A percentile compares a stretch with the other conserved stretches of the same genome.
phyloP scores from a whole-genome alignment of 1,140 invertebrate species.

The Bombus terrestris region DNA sequence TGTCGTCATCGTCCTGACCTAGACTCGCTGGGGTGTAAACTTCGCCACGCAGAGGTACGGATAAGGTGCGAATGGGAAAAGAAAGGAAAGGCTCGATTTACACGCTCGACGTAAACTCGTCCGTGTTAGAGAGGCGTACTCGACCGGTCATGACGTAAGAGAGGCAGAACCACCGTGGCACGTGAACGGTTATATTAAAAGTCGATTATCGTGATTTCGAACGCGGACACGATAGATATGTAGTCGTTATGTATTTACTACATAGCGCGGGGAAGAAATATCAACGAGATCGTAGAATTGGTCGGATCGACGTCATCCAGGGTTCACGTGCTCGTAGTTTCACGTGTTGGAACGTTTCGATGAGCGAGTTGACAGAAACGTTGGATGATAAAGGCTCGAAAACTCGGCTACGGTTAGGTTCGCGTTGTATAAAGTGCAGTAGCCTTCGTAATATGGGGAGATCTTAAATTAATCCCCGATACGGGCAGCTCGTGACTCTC shows the following conservation, averaged over 20 bases:
- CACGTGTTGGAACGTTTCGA: background rate
- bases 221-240: background rate
- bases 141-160: background rate
- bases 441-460: background rate
- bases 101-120: slow-evolving; percentile 28
- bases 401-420: background rate
- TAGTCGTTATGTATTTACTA: no score
- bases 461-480: background rate
- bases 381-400: background rate
- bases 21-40: slow-evolving; percentile 62
- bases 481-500: background rate
- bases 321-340: background rate
- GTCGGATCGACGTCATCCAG: background rate
- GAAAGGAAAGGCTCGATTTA: slow-evolving; percentile 47
- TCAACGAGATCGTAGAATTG: background rate
- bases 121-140: background rate
- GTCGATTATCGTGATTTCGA: slow-evolving; percentile 7
- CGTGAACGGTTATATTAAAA: background rate
- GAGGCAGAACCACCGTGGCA: background rate
- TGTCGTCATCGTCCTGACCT: slow-evolving; percentile 66
- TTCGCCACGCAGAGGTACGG: slow-evolving; percentile 38
- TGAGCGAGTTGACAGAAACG: background rate
- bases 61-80: slow-evolving; percentile 51
- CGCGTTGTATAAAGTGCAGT: background rate
- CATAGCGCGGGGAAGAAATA: background rate